Conservation (phyloP, 2,797 vertebrate species). For the Poecilia velifera region DNA sequence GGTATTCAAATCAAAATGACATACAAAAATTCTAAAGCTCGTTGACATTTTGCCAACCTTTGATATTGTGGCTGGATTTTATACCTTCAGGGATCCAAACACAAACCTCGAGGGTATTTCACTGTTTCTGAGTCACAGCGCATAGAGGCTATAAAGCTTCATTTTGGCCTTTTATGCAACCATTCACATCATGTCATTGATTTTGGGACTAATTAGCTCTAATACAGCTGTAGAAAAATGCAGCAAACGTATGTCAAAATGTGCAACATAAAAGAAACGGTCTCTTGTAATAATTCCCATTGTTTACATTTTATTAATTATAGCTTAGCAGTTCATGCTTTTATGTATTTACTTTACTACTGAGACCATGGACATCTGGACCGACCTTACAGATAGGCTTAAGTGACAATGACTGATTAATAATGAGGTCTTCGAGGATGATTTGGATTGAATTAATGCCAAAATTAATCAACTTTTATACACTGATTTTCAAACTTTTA, state of each 20-base stretch:
- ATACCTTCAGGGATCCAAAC: slow-evolving; percentile 67
- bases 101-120: slow-evolving; percentile 53
- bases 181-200: slow-evolving; percentile 7
- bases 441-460: slow-evolving; percentile 56
- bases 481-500: slow-evolving; percentile 46
- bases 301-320: slow-evolving; percentile 17
- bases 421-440: slow-evolving; percentile 53
- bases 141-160: slow-evolving; percentile 14
- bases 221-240: slow-evolving; percentile 22
- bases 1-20: slow-evolving; percentile 80
- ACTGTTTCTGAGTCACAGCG: slow-evolving; percentile 46
- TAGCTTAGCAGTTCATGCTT: slow-evolving; percentile 15
- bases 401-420: slow-evolving; percentile 39
- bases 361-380: slow-evolving; percentile 18
- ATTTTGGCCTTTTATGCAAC: slow-evolving; percentile 18
- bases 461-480: slow-evolving; percentile 58
- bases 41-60: slow-evolving; percentile 79
- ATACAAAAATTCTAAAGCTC: slow-evolving; percentile 76
- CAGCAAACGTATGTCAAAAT: slow-evolving; percentile 3
- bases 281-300: not conserved
- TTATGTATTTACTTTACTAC: slow-evolving; percentile 23
- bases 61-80: slow-evolving; percentile 59
- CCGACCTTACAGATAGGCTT: slow-evolving; percentile 39
- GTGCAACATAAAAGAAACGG: slow-evolving; percentile 4
- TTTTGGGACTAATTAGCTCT: slow-evolving; percentile 19